Evolutionary conservation across 1,140 invertebrate species (phyloP), one percentile per base, ranked within the genome.

Genomic region (Tachypleus tridentatus): DNA sequence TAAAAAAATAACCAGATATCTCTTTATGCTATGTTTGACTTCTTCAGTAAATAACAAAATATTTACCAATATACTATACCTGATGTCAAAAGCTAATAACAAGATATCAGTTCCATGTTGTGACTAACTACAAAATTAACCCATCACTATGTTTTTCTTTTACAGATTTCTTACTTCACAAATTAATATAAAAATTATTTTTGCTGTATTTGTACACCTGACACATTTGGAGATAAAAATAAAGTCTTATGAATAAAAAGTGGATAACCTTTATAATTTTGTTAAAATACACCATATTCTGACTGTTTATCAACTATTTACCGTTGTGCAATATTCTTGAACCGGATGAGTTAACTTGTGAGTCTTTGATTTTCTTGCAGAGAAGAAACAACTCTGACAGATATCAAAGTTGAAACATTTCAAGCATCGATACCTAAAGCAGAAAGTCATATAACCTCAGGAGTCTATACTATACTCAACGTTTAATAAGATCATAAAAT

Each of bases 381-480:
- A 91, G 82, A 99, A 99, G 85, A 99, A 99, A 80, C 97, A 99
- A 69, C 87, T 89, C 81, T 99, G 97, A 80, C 97, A 99, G 87
- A 99, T 94, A 80, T 99, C 96, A 78, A 97, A 98, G 79, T 98
- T 99, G 81, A 99, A 98, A 79, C 97, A 99, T 76, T 97, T 97
- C 70, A 99, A 82, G 80, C 97, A 99, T 49, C 94, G 89, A 79
- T 98, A 98, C 74, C 92, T 89, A 74, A 54, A 73, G 66, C 70
- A 58, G 29, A 29, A 29, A 29, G 29, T 29, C 29, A 29, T 29
- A 29, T 29, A 29, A 29, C 29, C 29, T 29, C 29, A 29, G 29
- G 29, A 29, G 29, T 29, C 29, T 29, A 29, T 29, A 29, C 29
- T 29, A 29, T 29, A 29, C 29, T 29, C 29, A 29, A 29, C 29